Conservation (phyloP, 2,113 vertebrate genomes). For the Poeciliopsis retropinna region DNA sequence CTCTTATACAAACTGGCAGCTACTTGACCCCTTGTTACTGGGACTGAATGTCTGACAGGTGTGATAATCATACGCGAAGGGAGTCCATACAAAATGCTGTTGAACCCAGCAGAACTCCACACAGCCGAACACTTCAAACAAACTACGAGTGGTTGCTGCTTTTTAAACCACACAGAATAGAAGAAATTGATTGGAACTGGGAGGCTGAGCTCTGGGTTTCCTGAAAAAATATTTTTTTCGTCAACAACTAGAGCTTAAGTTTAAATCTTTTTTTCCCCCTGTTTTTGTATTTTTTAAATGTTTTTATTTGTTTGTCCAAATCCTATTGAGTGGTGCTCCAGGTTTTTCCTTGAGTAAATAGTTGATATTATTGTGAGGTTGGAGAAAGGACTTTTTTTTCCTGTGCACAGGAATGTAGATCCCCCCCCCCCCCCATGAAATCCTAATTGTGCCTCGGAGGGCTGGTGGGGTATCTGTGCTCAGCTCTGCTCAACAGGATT, state of each 20-base stretch:
- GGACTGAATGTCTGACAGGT: constrained; percentile 58
- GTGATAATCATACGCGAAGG: constrained; percentile 53
- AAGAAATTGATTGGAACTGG: constrained; percentile 80
- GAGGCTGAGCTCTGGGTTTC: constrained; percentile 69
- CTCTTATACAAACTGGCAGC: constrained; percentile 24
- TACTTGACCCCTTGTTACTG: constrained; percentile 50
- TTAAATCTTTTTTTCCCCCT: constrained; percentile 72
- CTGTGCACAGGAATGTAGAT: constrained; percentile 86
- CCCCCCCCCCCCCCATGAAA: constrained; percentile 74
- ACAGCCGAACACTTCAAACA: constrained; percentile 70
- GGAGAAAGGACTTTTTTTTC: constrained; percentile 80
- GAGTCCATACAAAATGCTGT: constrained; percentile 49
- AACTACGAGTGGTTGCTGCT: constrained; percentile 70
- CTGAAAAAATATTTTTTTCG: constrained; percentile 67
- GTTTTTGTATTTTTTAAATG: constrained; percentile 71
- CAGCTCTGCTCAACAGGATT: constrained; percentile 85
- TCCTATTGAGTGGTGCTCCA: constrained; percentile 78
- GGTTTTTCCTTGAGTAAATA: constrained; percentile 82
- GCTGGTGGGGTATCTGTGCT: constrained; percentile 82
- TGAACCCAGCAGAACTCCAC: constrained; percentile 46
- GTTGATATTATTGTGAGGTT: constrained; percentile 78
- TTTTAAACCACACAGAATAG: constrained; percentile 73
- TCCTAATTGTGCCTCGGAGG: constrained; percentile 88
- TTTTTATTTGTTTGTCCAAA: constrained; percentile 78
- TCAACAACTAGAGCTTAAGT: constrained; percentile 75